Percentiles rank a stretch among this genome's conserved stretches.
phyloP scores from a whole-genome alignment of 2,888 invertebrate genomes.

The Dysmachus trigonus region DNA sequence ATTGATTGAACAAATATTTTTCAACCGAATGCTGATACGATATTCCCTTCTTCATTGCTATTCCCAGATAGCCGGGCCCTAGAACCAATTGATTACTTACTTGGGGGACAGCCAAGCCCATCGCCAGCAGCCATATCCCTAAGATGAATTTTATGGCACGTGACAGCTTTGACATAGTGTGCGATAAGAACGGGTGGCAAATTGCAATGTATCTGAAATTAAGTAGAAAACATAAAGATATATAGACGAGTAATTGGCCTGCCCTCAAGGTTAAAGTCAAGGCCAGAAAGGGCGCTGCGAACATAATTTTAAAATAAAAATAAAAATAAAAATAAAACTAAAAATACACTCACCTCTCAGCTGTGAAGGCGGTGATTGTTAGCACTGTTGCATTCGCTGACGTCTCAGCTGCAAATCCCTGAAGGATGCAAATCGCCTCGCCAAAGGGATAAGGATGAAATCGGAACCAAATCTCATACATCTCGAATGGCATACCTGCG shows the following conservation, averaged over 20 bases:
- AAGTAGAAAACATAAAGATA: constrained; percentile 26
- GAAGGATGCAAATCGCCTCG: constrained; percentile 74
- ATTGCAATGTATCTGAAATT: constrained; percentile 76
- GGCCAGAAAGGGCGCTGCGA: background rate
- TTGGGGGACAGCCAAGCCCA: constrained; percentile 75
- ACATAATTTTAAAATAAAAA: too few relatives aligned
- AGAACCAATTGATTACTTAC: constrained; percentile 54
- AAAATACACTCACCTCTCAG: constrained; percentile 68
- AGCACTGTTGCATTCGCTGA: constrained; percentile 80
- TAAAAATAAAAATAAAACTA: too few relatives aligned
- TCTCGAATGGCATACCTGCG: constrained; percentile 76
- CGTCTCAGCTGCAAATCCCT: constrained; percentile 79
- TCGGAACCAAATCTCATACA: constrained; percentile 71
- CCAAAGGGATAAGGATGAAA: constrained; percentile 70
- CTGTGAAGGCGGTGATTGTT: constrained; percentile 83
- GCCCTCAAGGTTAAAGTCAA: background rate
- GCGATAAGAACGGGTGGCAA: constrained; percentile 73
- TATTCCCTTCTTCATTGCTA: background rate
- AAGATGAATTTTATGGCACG: constrained; percentile 79
- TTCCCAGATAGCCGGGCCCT: background rate
- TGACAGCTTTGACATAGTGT: constrained; percentile 82
- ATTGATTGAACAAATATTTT: constrained; percentile 34
- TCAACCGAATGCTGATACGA: background rate
- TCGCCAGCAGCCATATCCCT: constrained; percentile 77
- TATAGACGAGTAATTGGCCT: background rate